A percentile compares a stretch with the other conserved stretches of the same genome.
Evolutionary conservation across 2,888 invertebrate species (phyloP).

Genomic region (Idaea straminata): DNA sequence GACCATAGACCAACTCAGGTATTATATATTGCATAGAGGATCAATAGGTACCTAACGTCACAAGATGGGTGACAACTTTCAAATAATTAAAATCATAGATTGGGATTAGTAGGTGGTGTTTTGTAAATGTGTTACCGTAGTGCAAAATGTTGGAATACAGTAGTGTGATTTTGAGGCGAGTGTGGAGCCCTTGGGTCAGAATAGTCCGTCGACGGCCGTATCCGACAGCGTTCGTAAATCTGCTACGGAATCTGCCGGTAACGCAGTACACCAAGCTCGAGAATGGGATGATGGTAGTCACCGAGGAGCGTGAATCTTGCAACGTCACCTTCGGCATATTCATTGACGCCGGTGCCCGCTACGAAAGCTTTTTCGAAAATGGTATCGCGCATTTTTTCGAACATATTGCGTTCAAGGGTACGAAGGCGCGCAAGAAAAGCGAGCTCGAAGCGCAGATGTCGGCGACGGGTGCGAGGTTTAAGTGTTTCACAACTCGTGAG

Average conservation of each 20-base stretch:
- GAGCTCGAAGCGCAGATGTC: slow-evolving; percentile 95
- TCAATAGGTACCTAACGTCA: too few relatives aligned
- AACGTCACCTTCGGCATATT: slow-evolving; percentile 53
- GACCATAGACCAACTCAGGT: too few relatives aligned
- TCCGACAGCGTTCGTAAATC: slow-evolving; percentile 62
- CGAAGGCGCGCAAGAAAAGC: slow-evolving; percentile 89
- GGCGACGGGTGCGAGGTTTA: slow-evolving; percentile 96
- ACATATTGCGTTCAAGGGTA: slow-evolving; percentile 73
- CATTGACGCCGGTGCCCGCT: slow-evolving; percentile 58
- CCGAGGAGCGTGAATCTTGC: slow-evolving; percentile 92
- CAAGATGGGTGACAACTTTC: too few relatives aligned
- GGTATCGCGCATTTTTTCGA: slow-evolving; percentile 68
- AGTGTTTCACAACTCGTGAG: slow-evolving; percentile 97
- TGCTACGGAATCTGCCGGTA: slow-evolving; percentile 85
- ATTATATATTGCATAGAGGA: too few relatives aligned
- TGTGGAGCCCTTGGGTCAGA: not conserved
- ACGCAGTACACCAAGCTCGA: slow-evolving; percentile 87
- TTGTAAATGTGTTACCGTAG: too few relatives aligned
- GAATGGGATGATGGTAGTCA: slow-evolving; percentile 94
- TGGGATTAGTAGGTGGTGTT: too few relatives aligned
- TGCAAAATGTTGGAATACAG: not conserved
- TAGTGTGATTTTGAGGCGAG: not conserved
- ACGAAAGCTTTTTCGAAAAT: slow-evolving; percentile 51
- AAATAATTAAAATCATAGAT: too few relatives aligned
- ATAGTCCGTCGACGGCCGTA: slow-evolving; percentile 57